Base-by-base conservation (phyloP, 2,113 vertebrate genomes). In the Zosterops japonicus region DNA sequence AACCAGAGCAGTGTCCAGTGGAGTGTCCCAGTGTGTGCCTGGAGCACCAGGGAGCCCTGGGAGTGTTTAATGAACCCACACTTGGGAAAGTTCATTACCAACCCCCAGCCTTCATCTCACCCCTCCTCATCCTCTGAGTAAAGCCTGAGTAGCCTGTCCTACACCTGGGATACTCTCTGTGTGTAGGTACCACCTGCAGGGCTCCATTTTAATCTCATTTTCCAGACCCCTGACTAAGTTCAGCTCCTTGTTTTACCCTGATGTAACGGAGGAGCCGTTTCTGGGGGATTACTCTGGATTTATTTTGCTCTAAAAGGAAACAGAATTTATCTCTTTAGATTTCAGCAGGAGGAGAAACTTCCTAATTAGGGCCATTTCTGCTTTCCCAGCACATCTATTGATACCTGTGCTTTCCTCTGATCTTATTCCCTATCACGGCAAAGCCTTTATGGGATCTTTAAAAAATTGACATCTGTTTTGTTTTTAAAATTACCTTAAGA, bases 211-310 rank as follows among this genome's bases (percentile, higher is more conserved):
- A 17, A 61, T 82, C 65, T 46, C 27, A 41, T 39, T 93, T 87
- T 76, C 57, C 79, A 76, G 63, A 95, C 35, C 25, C 28, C 46
- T 65, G 71, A 12, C 55, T 91, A 41, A 91, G 85, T 76, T 85
- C 50, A 67, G 46, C 57, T 72, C 1, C 71, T 35, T 82, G 59
- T 93, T 91, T 93, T 91, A 95, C 78, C 67, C 79, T 74, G 59
- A 55, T 56, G 11, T 6, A 31, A 83, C 8, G 1, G n/a, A 5
- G 6, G 57, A 89, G 46, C 25, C 42, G 29, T 65, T 93, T 75
- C 56, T 64, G 78, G 47, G 63, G 70, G 69, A 85, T 95, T 93
- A 60, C 70, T 80, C 8, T 65, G 46, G 89, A 87, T 93, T 95
- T 91, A 61, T 53, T 82, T 87, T 47, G n/a, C 72, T 84, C 79